Percentiles rank a stretch among this genome's conserved stretches.
Conservation (phyloP, 2,797 vertebrate species). For the Pachyuromys duprasi region DNA sequence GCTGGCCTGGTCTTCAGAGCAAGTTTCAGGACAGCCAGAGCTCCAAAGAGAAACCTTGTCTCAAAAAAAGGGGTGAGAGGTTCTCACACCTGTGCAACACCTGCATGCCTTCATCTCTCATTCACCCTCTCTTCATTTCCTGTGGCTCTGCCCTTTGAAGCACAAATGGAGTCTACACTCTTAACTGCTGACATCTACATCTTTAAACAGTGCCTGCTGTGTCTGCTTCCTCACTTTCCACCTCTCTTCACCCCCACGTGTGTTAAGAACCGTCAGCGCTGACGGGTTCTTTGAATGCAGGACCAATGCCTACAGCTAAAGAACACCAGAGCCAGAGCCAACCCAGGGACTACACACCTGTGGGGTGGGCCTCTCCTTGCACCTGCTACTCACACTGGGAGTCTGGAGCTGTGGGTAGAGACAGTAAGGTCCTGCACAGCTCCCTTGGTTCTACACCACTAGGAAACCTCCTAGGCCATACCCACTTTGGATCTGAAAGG, state of each 20-base stretch:
- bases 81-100: accelerated
- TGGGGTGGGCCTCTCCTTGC: accelerated
- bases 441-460: neutral
- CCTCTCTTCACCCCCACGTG: neutral
- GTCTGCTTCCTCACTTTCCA: neutral
- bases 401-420: neutral
- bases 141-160: neutral
- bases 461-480: neutral
- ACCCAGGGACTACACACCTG: neutral
- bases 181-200: neutral
- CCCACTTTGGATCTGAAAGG: neutral
- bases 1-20: too few species aligned
- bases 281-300: neutral
- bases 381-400: too few species aligned
- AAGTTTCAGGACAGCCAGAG: too few species aligned
- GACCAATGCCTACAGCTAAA: neutral
- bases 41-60: too few species aligned
- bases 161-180: accelerated
- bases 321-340: neutral
- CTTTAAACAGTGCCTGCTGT: accelerated
- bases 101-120: accelerated
- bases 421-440: neutral
- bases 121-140: neutral
- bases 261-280: too few species aligned
- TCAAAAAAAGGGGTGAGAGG: too few species aligned